Base-by-base conservation (phyloP, 1,140 invertebrate genomes). In the Drosophila pruinosa region DNA sequence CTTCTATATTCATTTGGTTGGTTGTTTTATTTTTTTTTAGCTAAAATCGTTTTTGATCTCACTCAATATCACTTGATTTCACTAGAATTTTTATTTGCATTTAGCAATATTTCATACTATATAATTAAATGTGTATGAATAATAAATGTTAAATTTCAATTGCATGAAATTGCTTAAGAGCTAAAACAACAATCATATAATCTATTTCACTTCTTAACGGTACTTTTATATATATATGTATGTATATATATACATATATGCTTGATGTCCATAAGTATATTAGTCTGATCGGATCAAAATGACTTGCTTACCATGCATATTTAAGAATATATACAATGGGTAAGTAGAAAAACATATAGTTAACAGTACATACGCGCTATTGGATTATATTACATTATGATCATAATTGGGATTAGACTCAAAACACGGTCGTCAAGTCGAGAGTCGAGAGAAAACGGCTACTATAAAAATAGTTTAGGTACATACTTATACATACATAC, bases 1-100 rank as follows among this genome's bases (percentile, higher is more conserved):
- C 57, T 82, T 68, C 72, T 52, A 45, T 48, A 72, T 76, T 77
- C 34, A 79, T 75, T 68, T 50, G 14, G 8, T 50, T 48, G 6
- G 7, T 50, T 17, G 5, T 31, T 31, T 48, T 28, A 8, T 74
- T 70, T 76, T 75, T 71, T 47, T 83, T 89, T 76, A 89, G 89
- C 89, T 90, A 90, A 90, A 90, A 90, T 85, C 89, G 89, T 85
- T 80, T 91, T 88, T 89, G 86, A 91, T 91, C 89, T 91, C 89
- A 91, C 89, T 91, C 89, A 74, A 88, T 91, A 91, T 91, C 89
- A 91, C 89, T 89, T 91, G 73, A 89, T 82, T 85, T 90, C 70
- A 75, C 71, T 90, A 83, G 74, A 78, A 76, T 85, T 82, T 79
- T 75, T 59, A 62, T 82, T 72, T 68, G 65, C n/a, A 34, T 63